phyloP scores from a whole-genome alignment of 2,888 invertebrate species.

The Acrobasis consociella region DNA sequence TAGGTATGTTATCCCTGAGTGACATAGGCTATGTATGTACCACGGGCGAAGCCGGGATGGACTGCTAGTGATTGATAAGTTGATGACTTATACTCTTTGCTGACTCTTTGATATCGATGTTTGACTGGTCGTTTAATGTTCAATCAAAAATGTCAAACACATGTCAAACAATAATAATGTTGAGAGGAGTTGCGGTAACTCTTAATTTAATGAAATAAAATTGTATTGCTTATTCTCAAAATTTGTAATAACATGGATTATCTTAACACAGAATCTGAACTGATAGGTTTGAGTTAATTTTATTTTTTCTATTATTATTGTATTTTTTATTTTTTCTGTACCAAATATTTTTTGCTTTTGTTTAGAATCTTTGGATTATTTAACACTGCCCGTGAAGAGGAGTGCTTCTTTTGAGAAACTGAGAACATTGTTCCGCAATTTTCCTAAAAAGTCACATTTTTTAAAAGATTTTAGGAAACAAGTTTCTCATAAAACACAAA shows the following conservation, averaged over 20 bases:
- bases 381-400: slow-evolving; percentile 55
- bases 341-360: slow-evolving; percentile 46
- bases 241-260: slow-evolving; percentile 52
- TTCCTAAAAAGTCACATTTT: not conserved
- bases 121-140: not conserved
- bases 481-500: slow-evolving; percentile 31
- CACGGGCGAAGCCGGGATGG: too few relatives aligned
- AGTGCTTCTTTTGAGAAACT: slow-evolving; percentile 24
- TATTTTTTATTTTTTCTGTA: slow-evolving; percentile 30
- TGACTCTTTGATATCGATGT: too few relatives aligned
- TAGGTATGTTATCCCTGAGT: too few relatives aligned
- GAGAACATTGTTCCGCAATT: not conserved
- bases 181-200: slow-evolving; percentile 29
- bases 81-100: too few relatives aligned
- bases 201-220: slow-evolving; percentile 15
- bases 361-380: slow-evolving; percentile 61
- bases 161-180: slow-evolving; percentile 34
- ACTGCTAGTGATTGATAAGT: too few relatives aligned
- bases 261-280: slow-evolving; percentile 50
- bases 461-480: slow-evolving; percentile 33
- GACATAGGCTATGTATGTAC: too few relatives aligned
- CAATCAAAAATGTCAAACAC: slow-evolving; percentile 3
- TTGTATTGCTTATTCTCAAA: slow-evolving; percentile 38
- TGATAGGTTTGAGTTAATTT: slow-evolving; percentile 47
- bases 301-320: slow-evolving; percentile 31